Conservation (phyloP, 2,797 vertebrate species). For the Enteromius treurensis region DNA sequence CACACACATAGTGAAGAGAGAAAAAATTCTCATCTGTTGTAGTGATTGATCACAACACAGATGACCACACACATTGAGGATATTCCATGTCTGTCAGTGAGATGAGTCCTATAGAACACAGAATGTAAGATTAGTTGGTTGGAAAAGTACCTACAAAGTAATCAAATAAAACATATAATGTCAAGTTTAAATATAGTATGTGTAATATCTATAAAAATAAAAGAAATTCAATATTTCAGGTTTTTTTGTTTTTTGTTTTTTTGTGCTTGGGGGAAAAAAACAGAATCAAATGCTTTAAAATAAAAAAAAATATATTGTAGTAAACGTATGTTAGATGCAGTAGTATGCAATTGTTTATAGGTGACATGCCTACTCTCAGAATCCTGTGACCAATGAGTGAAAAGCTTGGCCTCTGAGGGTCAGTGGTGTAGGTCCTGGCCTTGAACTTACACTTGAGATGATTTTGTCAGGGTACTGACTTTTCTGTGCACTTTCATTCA, state of each 20-base stretch:
- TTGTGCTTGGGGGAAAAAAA: background rate
- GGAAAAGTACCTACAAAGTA: background rate
- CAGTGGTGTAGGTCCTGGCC: background rate
- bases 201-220: background rate
- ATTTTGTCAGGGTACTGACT: background rate
- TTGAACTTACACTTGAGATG: slow-evolving; percentile 3
- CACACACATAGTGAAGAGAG: background rate
- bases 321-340: background rate
- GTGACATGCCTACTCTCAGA: background rate
- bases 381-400: background rate
- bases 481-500: background rate
- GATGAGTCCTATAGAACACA: background rate
- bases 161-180: background rate
- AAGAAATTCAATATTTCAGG: background rate
- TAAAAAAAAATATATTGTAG: background rate
- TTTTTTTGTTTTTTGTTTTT: background rate
- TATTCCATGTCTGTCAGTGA: background rate
- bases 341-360: background rate
- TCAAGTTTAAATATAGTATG: background rate
- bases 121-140: background rate
- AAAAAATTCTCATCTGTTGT: background rate
- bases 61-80: slow-evolving; percentile 12
- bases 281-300: background rate
- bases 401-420: background rate
- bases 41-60: background rate